Conservation (phyloP, 1,140 invertebrate species). For the Megathymus violae region DNA sequence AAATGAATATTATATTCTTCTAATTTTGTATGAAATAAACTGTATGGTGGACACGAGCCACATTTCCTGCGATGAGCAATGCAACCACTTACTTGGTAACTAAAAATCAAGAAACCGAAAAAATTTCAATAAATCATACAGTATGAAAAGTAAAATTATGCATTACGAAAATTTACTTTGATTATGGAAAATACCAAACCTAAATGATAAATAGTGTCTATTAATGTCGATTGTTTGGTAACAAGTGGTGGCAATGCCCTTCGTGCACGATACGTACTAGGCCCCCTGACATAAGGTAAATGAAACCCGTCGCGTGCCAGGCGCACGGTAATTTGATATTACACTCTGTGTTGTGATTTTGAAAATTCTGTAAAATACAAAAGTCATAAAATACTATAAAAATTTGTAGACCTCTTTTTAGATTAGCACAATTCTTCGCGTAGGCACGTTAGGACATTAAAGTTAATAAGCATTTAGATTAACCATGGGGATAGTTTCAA, state of each 20-base stretch:
- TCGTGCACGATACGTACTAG: constrained; percentile 62
- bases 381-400: constrained; percentile 77
- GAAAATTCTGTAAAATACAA: constrained; percentile 82
- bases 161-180: too few species aligned
- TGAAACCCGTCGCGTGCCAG: constrained; percentile 69
- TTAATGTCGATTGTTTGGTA: background rate
- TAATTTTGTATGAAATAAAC: constrained; percentile 78
- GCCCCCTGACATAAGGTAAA: constrained; percentile 70
- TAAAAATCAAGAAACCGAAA: background rate
- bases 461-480: constrained; percentile 77
- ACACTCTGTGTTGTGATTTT: constrained; percentile 84
- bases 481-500: constrained; percentile 69
- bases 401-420: constrained; percentile 79
- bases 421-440: constrained; percentile 83
- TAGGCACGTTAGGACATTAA: constrained; percentile 76
- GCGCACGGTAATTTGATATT: constrained; percentile 80
- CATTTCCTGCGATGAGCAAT: constrained; percentile 34
- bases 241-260: constrained; percentile 36
- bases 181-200: too few species aligned
- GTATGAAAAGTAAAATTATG: too few species aligned
- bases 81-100: constrained; percentile 19
- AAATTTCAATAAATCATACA: too few species aligned
- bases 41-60: constrained; percentile 38
- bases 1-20: constrained; percentile 83
- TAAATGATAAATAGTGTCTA: background rate